Evolutionary conservation across 2,113 vertebrate species (phyloP).

Genomic region (Nothocercus nigrocapillus): DNA sequence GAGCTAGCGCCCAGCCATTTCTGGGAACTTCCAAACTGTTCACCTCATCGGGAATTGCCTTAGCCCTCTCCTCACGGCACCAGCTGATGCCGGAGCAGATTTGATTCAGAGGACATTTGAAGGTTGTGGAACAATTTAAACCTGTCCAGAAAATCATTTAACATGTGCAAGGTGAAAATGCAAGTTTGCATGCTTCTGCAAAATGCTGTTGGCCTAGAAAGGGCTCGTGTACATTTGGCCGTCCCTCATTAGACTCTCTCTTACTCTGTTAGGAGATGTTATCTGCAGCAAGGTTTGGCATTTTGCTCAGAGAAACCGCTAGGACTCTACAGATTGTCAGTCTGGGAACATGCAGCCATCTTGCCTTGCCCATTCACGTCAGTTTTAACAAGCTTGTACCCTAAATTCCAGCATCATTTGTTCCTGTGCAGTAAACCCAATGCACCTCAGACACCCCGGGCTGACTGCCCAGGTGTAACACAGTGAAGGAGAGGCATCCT

Average conservation of each 20-base stretch:
- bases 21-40: neutral
- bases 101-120: neutral
- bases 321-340: neutral
- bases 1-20: neutral
- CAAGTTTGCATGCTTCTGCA: neutral
- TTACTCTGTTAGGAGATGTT: neutral
- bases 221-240: neutral
- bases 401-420: neutral
- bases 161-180: neutral
- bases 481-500: neutral
- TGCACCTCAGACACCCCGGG: neutral
- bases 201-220: neutral
- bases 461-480: neutral
- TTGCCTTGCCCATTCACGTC: neutral
- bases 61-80: neutral
- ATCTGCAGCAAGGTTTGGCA: neutral
- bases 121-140: neutral
- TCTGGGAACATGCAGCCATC: neutral
- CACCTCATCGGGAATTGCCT: neutral
- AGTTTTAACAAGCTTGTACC: neutral
- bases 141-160: neutral
- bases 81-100: neutral
- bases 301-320: neutral
- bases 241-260: neutral
- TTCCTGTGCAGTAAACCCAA: neutral